Conservation (phyloP, 2,113 vertebrate species). For the Acrocephalus kingi region DNA sequence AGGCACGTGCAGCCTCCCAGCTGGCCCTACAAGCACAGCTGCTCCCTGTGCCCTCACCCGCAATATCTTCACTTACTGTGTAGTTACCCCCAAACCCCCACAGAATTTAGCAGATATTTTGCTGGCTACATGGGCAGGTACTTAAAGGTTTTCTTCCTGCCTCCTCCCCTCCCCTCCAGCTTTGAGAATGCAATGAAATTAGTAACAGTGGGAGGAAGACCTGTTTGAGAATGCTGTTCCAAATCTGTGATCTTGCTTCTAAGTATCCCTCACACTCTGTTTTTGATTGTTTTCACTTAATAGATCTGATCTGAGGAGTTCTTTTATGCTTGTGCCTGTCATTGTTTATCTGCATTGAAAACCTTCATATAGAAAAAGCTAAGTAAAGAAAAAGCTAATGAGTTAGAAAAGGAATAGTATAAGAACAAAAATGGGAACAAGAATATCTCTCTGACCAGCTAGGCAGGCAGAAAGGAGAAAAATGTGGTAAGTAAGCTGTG, state of each 20-base stretch:
- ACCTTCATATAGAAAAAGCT: background rate
- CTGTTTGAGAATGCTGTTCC: background rate
- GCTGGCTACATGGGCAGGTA: background rate
- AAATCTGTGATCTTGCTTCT: background rate
- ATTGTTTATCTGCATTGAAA: background rate
- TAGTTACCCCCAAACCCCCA: background rate
- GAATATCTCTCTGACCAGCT: background rate
- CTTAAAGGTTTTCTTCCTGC: background rate
- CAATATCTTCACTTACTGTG: background rate
- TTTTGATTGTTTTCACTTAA: background rate
- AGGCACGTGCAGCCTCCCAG: fast-evolving
- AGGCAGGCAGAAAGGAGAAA: background rate
- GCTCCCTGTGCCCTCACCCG: background rate
- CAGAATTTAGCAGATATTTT: background rate
- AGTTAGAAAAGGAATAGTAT: background rate
- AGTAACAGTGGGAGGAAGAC: background rate
- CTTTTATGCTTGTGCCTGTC: background rate
- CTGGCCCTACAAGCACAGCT: background rate
- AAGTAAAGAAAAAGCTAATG: background rate
- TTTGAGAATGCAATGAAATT: background rate
- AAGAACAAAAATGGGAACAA: background rate
- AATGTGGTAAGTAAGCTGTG: background rate
- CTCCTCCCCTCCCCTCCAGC: fast-evolving
- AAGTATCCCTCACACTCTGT: background rate
- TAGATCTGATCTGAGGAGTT: background rate